These are phyloP conservation scores for Urosaurus nigricauda DNA, from an alignment of 2,797 vertebrate genomes.

Conservation along the genomic window DNA sequence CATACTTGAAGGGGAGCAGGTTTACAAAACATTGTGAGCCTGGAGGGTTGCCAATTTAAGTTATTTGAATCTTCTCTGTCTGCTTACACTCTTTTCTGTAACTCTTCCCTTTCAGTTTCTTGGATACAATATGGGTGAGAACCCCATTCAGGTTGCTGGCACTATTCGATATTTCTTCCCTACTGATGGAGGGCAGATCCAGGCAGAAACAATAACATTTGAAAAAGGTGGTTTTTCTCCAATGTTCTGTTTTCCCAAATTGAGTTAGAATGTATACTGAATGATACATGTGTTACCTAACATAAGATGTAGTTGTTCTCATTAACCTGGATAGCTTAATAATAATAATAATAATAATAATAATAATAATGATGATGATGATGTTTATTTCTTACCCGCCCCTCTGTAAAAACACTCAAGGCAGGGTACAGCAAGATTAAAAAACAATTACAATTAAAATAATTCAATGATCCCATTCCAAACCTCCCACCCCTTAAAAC, in stretches of 20 bases:
- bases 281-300: background rate
- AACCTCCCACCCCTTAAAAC: too few species aligned
- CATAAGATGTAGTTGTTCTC: background rate
- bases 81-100: background rate
- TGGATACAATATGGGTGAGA: constrained; percentile 87
- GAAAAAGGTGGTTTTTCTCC: constrained; percentile 81
- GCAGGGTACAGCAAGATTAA: too few species aligned
- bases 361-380: too few species aligned
- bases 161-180: constrained; percentile 83
- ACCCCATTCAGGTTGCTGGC: constrained; percentile 85
- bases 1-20: background rate
- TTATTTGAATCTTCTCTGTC: background rate
- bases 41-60: background rate
- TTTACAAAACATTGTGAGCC: background rate
- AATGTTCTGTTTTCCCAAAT: constrained; percentile 31
- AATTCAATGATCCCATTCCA: too few species aligned
- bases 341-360: too few species aligned
- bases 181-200: constrained; percentile 88
- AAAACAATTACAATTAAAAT: too few species aligned
- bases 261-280: background rate
- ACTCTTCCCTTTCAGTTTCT: constrained; percentile 79
- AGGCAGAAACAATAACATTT: constrained; percentile 85
- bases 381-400: too few species aligned
- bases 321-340: background rate
- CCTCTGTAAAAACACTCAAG: too few species aligned